A percentile compares a stretch with the other conserved stretches of the same genome.
Evolutionary conservation across 1,140 invertebrate genomes (phyloP).

Genomic region (Thaumetopoea pityocampa): DNA sequence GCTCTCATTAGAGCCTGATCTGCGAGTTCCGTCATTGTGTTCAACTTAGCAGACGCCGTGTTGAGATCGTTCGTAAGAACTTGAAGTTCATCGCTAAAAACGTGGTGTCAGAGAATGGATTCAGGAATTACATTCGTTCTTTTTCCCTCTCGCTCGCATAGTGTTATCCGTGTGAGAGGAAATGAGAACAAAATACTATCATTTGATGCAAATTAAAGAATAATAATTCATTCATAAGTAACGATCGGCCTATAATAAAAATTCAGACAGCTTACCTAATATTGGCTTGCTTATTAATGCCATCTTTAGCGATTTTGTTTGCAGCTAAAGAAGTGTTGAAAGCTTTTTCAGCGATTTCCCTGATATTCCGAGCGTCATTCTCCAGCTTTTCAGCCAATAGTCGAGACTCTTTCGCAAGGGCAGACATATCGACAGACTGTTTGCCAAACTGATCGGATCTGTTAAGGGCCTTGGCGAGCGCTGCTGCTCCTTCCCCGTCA

Average conservation of each 20-base stretch:
- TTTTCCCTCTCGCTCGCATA: too few relatives aligned
- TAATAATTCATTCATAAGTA: not conserved
- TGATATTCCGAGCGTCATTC: slow-evolving; percentile 87
- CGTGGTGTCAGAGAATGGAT: too few relatives aligned
- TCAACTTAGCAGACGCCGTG: slow-evolving; percentile 80
- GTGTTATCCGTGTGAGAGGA: too few relatives aligned
- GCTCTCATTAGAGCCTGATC: slow-evolving; percentile 84
- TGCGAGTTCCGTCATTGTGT: slow-evolving; percentile 81
- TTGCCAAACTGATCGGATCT: slow-evolving; percentile 92
- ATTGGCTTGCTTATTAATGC: slow-evolving; percentile 87
- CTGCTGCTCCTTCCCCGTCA: slow-evolving; percentile 86
- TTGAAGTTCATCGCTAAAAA: slow-evolving; percentile 80
- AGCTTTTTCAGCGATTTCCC: slow-evolving; percentile 86
- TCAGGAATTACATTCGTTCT: too few relatives aligned
- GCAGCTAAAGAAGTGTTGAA: slow-evolving; percentile 89
- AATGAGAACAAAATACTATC: too few relatives aligned
- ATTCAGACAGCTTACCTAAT: slow-evolving; percentile 75
- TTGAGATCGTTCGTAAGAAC: slow-evolving; percentile 76
- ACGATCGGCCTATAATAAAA: not conserved
- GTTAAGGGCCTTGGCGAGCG: slow-evolving; percentile 86
- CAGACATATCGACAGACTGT: slow-evolving; percentile 93
- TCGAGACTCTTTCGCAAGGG: slow-evolving; percentile 91
- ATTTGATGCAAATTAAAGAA: too few relatives aligned
- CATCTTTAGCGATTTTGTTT: slow-evolving; percentile 87
- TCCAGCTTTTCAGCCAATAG: slow-evolving; percentile 85